Base-by-base conservation (phyloP, 2,113 vertebrate species). In the Neoarius graeffei region DNA sequence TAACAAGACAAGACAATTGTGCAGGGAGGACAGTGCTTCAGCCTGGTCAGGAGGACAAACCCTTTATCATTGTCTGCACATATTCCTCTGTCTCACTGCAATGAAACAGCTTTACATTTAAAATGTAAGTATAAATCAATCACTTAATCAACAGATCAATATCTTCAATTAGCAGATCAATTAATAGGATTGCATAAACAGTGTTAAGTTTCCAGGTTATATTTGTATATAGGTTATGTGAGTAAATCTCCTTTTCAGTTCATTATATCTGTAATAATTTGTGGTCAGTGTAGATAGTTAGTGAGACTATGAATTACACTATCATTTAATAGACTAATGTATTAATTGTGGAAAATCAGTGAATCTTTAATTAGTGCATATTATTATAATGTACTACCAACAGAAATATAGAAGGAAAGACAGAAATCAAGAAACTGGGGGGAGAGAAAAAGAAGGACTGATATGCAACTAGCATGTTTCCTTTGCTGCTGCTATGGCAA, bases 401-500 rank as follows among this genome's bases (percentile, higher is more conserved):
- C 27, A 76, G 0, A 76, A 76, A 20, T 57, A 27, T 56, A 27
- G 13, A 14, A 30, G 8, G 2, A 57, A 54, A 81, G 54, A 30
- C 1, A 17, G 52, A 57, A 77, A 57, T 80, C n/a, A 80, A 19
- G 13, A 80, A 57, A 80, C n/a, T 30, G 4, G 11, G 54, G 42
- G 4, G 77, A 59, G 79, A 17, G 52, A 56, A 80, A 81, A 81
- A 54, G 76, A 79, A 81, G n/a, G 77, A 59, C 54, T 59, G 79
- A 56, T 17, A 20, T 59, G 79, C 27, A 81, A 20, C 59, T 81
- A 81, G 79, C 79, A 81, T 56, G 27, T 81, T 81, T 81, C 79
- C 27, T 81, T 54, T 81, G 54, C 79, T 81, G 79, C 59, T 81
- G 56, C 54, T 27, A 81, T 81, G 54, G 56, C 15, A 81, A 81